Conservation (phyloP, 37 sponge, comb jelly and placozoan species). For the Eunapius fragilis region DNA sequence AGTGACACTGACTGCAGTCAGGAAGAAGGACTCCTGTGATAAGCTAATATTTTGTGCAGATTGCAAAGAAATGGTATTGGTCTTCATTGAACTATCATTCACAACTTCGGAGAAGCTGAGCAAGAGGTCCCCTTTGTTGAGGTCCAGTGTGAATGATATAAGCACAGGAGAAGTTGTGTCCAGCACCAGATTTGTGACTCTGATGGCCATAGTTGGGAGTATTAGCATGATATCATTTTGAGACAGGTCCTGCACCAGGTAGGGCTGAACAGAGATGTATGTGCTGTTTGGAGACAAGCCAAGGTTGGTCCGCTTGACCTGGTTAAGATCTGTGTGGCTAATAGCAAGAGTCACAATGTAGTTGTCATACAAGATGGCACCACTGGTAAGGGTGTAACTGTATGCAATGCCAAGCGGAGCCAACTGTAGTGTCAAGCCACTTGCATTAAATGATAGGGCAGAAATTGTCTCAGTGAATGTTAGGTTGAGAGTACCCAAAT, state of each 20-base stretch:
- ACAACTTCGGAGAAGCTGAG: constrained; percentile 85
- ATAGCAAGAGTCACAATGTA: constrained; percentile 62
- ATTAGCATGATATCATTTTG: constrained; percentile 34
- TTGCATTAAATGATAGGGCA: constrained; percentile 54
- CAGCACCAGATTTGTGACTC: constrained; percentile 38
- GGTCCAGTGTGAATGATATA: constrained; percentile 62
- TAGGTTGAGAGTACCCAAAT: constrained; percentile 68
- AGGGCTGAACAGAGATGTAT: constrained; percentile 56
- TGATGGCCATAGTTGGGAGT: constrained; percentile 32
- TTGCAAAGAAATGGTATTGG: constrained; percentile 66
- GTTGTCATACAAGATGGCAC: constrained; percentile 7
- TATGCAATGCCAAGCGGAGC: constrained; percentile 15
- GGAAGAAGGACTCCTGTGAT: constrained; percentile 1
- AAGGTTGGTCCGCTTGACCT: constrained; percentile 51
- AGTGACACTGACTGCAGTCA: neutral
- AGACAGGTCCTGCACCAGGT: constrained; percentile 55
- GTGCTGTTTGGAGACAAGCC: constrained; percentile 52
- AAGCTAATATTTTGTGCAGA: constrained; percentile 19
- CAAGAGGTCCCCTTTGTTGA: constrained; percentile 53
- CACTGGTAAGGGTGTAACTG: constrained; percentile 51
- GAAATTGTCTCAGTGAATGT: constrained; percentile 88
- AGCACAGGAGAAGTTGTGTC: constrained; percentile 73
- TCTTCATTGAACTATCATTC: constrained; percentile 33
- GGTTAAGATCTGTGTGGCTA: constrained; percentile 57
- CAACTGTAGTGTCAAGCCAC: constrained; percentile 49